phyloP scores from a whole-genome alignment of 2,113 vertebrate species.

The Xiphophorus maculatus region DNA sequence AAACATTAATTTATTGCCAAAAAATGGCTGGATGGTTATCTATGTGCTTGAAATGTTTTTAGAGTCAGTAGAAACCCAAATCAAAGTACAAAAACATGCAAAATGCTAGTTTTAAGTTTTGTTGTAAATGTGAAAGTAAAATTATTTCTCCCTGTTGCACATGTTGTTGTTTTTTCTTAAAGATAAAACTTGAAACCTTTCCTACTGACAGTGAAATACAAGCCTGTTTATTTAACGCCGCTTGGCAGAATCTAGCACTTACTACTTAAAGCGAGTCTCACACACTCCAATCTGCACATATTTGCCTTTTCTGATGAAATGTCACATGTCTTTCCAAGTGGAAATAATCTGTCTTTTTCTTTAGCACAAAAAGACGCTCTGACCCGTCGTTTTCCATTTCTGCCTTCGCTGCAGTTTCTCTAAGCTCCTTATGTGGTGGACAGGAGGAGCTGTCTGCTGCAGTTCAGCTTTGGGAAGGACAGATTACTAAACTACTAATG shows the following conservation, averaged over 20 bases:
- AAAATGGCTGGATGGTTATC: too few species aligned
- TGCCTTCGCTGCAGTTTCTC: conserved; percentile 10
- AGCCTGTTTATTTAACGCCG: conserved; percentile 17
- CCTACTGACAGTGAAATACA: conserved; percentile 2
- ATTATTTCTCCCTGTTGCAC: background rate
- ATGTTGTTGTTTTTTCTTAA: too few species aligned
- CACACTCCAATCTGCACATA: background rate
- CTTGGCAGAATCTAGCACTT: conserved; percentile 1
- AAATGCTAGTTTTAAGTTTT: background rate
- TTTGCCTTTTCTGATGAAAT: conserved; percentile 8
- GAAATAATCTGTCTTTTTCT: conserved; percentile 10
- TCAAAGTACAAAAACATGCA: too few species aligned
- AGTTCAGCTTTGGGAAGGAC: background rate
- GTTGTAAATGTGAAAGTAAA: background rate
- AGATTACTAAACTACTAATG: background rate
- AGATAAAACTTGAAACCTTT: too few species aligned
- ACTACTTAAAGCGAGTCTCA: conserved; percentile 4
- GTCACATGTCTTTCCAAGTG: conserved; percentile 3
- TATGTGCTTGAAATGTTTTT: too few species aligned
- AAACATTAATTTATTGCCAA: too few species aligned
- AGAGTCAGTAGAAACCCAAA: too few species aligned
- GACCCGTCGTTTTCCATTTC: conserved; percentile 12
- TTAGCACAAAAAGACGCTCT: background rate
- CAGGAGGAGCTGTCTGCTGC: background rate
- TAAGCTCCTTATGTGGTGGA: background rate